Evolutionary conservation across 1,140 invertebrate genomes (phyloP).

Genomic region (Leptinotarsa defecta): DNA sequence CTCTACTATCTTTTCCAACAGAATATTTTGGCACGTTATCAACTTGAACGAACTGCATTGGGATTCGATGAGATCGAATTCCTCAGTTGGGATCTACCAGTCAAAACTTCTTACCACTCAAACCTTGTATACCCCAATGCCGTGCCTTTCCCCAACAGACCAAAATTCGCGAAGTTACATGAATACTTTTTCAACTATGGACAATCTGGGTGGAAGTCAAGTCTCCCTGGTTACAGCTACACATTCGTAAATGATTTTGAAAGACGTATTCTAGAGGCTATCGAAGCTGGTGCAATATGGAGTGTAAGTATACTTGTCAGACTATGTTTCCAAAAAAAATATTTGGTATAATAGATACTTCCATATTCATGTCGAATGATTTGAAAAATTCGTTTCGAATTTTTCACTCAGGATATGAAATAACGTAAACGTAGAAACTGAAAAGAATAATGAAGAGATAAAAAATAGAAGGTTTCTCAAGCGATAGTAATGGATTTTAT

Average conservation of each 20-base stretch:
- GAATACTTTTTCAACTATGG: constrained; percentile 49
- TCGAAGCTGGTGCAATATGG: constrained; percentile 65
- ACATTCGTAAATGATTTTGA: constrained; percentile 60
- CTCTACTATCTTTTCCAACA: constrained; percentile 65
- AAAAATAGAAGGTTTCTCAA: too few species aligned
- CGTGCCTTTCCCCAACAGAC: constrained; percentile 66
- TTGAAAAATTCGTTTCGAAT: too few species aligned
- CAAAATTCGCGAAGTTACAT: constrained; percentile 56
- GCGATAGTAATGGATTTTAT: too few species aligned
- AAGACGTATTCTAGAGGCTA: constrained; percentile 64
- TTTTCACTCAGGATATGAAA: too few species aligned
- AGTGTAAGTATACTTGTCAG: constrained; percentile 53
- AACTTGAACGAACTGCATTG: constrained; percentile 70
- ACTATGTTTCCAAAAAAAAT: too few species aligned
- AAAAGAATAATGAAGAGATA: too few species aligned
- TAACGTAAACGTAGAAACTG: too few species aligned
- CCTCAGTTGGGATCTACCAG: constrained; percentile 61
- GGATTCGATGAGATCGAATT: constrained; percentile 64
- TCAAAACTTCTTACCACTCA: constrained; percentile 68
- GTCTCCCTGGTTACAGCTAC: constrained; percentile 39
- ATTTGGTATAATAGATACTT: too few species aligned
- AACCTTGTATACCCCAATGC: constrained; percentile 70
- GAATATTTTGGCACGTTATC: constrained; percentile 68
- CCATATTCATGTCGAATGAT: too few species aligned
- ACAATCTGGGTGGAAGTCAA: constrained; percentile 32